Evolutionary conservation across 2,797 vertebrate genomes (phyloP).

Genomic region (Poecile montanus): DNA sequence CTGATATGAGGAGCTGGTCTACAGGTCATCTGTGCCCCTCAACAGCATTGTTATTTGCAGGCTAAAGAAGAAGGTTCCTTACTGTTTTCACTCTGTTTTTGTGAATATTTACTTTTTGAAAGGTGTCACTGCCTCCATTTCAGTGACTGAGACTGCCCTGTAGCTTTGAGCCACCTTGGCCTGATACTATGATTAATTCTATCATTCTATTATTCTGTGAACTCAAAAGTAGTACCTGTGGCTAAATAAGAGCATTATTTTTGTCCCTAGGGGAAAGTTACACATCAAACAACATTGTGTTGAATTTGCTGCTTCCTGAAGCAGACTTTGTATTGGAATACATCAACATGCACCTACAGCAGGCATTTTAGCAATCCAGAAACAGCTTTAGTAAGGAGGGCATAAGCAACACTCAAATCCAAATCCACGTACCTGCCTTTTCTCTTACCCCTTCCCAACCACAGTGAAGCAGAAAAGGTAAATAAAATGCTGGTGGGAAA

Average conservation of each 20-base stretch:
- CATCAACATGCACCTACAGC: not conserved
- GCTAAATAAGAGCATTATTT: not conserved
- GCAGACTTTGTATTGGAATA: not conserved
- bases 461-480: not conserved
- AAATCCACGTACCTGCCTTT: not conserved
- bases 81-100: not conserved
- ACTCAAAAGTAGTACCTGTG: not conserved
- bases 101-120: constrained; percentile 19
- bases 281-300: not conserved
- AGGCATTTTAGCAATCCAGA: not conserved
- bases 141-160: not conserved
- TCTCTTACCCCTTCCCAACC: not conserved
- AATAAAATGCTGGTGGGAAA: not conserved
- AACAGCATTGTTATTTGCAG: not conserved
- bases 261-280: not conserved
- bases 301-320: not conserved
- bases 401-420: not conserved
- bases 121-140: not conserved
- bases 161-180: not conserved
- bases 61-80: not conserved
- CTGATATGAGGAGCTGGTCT: not conserved
- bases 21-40: not conserved
- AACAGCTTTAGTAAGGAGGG: not conserved
- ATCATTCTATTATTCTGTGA: not conserved
- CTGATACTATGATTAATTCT: not conserved